Evolutionary conservation across 37 sponge, comb jelly and placozoan genomes (phyloP).

Genomic region (Petrosia ficiformis): DNA sequence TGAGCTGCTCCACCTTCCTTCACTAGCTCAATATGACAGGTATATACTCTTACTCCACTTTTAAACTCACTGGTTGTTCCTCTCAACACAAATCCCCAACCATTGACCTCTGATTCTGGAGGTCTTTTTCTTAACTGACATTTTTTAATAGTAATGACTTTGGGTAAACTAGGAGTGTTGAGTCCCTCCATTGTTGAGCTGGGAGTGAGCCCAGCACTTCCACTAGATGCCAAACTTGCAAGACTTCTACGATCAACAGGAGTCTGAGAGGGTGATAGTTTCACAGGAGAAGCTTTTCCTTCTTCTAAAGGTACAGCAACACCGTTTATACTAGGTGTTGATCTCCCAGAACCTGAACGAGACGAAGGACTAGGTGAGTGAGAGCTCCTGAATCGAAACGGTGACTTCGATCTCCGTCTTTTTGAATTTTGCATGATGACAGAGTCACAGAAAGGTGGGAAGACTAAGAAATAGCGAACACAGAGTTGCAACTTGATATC

Average conservation of each 20-base stretch:
- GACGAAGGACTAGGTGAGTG: not conserved
- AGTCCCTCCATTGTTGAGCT: not conserved
- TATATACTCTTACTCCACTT: constrained; percentile 32
- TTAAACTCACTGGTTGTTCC: constrained; percentile 51
- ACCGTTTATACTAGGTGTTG: not conserved
- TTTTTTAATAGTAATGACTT: constrained; percentile 7
- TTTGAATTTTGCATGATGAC: no score
- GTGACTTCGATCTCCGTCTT: not conserved
- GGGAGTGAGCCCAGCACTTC: not conserved
- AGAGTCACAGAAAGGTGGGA: no score
- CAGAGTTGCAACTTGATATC: no score
- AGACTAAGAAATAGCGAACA: no score
- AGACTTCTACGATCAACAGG: not conserved
- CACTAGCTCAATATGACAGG: constrained; percentile 45
- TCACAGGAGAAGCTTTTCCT: not conserved
- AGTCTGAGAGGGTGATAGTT: not conserved
- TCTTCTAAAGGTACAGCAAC: not conserved
- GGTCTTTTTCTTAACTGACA: constrained; percentile 11
- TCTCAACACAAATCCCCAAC: constrained; percentile 40
- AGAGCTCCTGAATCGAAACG: not conserved
- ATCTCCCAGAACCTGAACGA: not conserved
- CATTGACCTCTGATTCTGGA: not conserved
- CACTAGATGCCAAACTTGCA: not conserved
- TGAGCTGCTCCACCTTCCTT: constrained; percentile 37
- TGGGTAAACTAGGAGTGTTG: constrained; percentile 15